Conservation (phyloP, 2,113 vertebrate genomes). For the Micronycteris hirsuta region DNA sequence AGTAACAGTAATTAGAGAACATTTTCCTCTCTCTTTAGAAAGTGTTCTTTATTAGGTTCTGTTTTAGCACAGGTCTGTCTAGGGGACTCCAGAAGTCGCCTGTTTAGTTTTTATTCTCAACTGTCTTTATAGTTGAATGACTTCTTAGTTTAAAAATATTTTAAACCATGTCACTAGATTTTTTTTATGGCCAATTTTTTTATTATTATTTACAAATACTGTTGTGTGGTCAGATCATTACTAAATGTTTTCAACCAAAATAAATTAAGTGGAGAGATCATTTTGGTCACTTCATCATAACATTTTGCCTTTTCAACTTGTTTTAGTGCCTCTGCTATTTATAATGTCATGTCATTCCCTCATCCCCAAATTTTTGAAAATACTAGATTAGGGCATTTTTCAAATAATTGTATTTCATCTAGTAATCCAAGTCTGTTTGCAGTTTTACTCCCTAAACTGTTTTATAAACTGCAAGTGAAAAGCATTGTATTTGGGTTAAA, state of each 20-base stretch:
- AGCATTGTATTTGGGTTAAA: slow-evolving; percentile 9
- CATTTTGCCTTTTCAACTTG: background rate
- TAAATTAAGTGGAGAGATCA: background rate
- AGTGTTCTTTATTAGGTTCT: background rate
- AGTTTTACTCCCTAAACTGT: background rate
- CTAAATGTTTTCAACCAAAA: slow-evolving; percentile 16
- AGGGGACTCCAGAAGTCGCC: background rate
- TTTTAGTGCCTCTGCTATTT: background rate
- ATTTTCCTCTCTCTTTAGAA: background rate
- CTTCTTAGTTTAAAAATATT: slow-evolving; percentile 9
- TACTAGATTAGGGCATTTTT: slow-evolving; percentile 27
- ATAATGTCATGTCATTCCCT: background rate
- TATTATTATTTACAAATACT: slow-evolving; percentile 36
- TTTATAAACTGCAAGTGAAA: background rate
- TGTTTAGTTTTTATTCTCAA: background rate
- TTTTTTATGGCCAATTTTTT: slow-evolving; percentile 21
- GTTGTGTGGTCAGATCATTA: background rate
- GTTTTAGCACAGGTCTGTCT: background rate
- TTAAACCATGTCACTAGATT: background rate
- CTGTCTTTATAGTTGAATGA: slow-evolving; percentile 34
- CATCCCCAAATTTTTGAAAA: background rate
- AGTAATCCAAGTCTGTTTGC: slow-evolving; percentile 11
- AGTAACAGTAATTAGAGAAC: slow-evolving; percentile 4
- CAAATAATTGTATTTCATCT: background rate
- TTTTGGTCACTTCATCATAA: background rate